Evolutionary conservation across 2,113 vertebrate species (phyloP), one percentile per base, ranked within the genome.

Genomic region (Nerophis lumbriciformis): DNA sequence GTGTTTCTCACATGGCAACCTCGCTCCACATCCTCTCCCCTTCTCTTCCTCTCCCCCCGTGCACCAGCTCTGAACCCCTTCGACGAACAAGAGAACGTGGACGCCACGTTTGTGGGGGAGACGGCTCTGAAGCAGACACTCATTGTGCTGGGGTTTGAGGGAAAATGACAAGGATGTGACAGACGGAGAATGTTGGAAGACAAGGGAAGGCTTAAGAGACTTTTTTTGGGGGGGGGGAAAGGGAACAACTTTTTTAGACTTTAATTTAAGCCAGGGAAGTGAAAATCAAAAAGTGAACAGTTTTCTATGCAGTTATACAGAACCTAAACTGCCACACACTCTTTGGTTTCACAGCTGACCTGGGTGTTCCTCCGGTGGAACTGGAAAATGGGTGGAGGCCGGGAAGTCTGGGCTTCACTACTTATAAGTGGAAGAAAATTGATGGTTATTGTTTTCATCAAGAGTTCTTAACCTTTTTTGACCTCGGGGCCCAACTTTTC

Each of bases 51-150:
- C 6, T 36, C 45, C 35, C 16, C 44, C 53, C 53, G 45, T 38
- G 53, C 77, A 59, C 14, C 83, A 96, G 95, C 76, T 75, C 53
- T 87, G 69, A 83, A 83, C 79, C 83, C 86, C 3, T 87, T 90
- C 38, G 89, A 92, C 75, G 92, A 92, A 54, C 88, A 90, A 73
- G 93, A 92, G 74, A 93, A 89, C 0, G 88, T 97, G 69, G 94
- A 97, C 21, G 91, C 90, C 65, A 84, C 87, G 67, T 96, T 95
- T 81, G 91, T 99, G 71, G 93, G 95, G 73, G 93, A 96, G 80
- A 90, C 90, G 0, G 94, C 96, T 35, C 89, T 99, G 68, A 96
- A 93, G 53, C 93, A 96, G 75, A 98, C 96, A 0, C 65, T 87
- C 1, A 77, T 82, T 14, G 82, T 91, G 67, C 76, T 99, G 79